Percentiles rank a stretch among this genome's conserved stretches.
These are phyloP conservation scores for Mareca penelope DNA, from an alignment of 2,797 vertebrate genomes.

Conservation along the genomic window DNA sequence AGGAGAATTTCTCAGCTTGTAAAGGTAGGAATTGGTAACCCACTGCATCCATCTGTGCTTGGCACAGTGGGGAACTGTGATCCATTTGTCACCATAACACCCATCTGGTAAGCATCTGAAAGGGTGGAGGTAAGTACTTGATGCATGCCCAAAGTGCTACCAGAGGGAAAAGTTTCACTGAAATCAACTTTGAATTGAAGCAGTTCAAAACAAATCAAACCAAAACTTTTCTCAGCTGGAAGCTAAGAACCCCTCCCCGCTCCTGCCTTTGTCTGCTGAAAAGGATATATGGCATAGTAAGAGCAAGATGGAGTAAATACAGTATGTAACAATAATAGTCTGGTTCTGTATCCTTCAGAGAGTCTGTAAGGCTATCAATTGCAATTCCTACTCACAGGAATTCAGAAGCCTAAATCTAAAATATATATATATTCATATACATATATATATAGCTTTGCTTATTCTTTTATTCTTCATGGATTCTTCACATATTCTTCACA, in stretches of 20 bases:
- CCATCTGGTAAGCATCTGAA: neutral
- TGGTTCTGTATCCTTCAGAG: neutral
- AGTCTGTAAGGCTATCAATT: neutral
- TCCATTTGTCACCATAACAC: neutral
- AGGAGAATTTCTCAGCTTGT: neutral
- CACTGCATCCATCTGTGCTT: fast-evolving
- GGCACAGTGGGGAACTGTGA: neutral
- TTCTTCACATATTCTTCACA: fast-evolving
- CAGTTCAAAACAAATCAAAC: neutral
- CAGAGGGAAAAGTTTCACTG: neutral
- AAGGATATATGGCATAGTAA: neutral
- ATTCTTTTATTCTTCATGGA: neutral
- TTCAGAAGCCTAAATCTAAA: neutral
- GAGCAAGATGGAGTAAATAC: neutral
- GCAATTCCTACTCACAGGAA: neutral
- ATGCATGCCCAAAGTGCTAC: neutral
- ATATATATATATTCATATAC: too few species aligned
- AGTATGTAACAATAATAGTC: neutral
- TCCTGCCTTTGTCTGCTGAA: neutral
- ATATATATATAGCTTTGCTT: neutral
- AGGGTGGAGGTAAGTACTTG: neutral
- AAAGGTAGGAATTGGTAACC: neutral
- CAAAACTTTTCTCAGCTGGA: neutral
- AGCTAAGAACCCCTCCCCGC: neutral
- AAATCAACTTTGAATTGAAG: neutral